Base-by-base conservation (phyloP, 30 jellyfish, hydroid and myxozoan genomes). In the Turritopsis rubra region DNA sequence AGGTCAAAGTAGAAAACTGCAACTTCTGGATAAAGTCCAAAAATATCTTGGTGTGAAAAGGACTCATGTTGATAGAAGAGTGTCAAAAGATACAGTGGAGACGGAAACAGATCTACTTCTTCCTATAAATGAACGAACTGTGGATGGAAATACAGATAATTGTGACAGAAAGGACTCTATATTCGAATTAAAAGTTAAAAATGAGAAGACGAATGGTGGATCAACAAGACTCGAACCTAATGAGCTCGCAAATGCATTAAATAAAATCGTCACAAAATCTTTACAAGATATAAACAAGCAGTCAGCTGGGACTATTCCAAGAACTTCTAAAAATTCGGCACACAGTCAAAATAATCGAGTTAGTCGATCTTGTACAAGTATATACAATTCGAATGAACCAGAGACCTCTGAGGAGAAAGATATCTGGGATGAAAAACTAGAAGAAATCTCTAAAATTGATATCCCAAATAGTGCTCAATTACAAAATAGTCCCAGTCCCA, bases 21-120 rank as follows among this genome's bases (percentile, higher is more conserved):
- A n/a, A 27, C 77, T 68, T n/a, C 77, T 68, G 9, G 77, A 68
- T 68, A 23, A 27, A n/a, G 77, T 68, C 9, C 77, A 68, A 68
- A 68, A 68, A 68, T 68, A 68, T 68, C 77, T 68, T 68, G 77
- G 77, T 1, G 28, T 16, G 28, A 68, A 68, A 68, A 23, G 77
- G 9, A 27, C 9, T n/a, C 28, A 23, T 9, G 77, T 27, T n/a
- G 77, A 68, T 68, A 1, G 9, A 27, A 68, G 77, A 68, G 30
- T n/a, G 9, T 68, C 77, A 22, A n/a, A 7, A 8, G 77, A 68
- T 41, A 41, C 60, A 41, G 60, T 41, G 5, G 60, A 41, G 60
- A 41, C 5, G 9, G 60, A 41, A 41, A 41, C 60, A 3, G 60
- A 41, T 41, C 60, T 41, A 41, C 60, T 41, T 41, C 60, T 41